A percentile compares a stretch with the other conserved stretches of the same genome.
Evolutionary conservation across 2,888 invertebrate genomes (phyloP).

Genomic region (Chrysomela aeneicollis): DNA sequence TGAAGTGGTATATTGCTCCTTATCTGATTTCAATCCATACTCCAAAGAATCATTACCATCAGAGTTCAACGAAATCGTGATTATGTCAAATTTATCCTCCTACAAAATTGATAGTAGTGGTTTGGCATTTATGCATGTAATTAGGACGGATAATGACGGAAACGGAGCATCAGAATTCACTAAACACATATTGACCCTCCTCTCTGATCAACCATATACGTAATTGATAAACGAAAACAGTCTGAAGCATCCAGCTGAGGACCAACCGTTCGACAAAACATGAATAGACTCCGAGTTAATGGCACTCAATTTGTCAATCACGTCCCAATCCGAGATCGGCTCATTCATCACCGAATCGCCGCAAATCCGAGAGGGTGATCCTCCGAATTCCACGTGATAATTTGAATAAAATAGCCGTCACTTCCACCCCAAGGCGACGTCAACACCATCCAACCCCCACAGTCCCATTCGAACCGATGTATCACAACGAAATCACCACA

Average conservation of each 20-base stretch:
- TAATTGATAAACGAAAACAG: too few relatives aligned
- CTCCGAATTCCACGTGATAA: background rate
- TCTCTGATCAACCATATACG: too few relatives aligned
- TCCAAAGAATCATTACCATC: too few relatives aligned
- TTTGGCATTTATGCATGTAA: too few relatives aligned
- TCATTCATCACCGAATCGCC: background rate
- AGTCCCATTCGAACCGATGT: constrained; percentile 39
- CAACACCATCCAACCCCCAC: constrained; percentile 27
- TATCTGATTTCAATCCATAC: constrained; percentile 8
- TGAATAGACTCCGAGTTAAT: background rate
- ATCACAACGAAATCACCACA: constrained; percentile 47
- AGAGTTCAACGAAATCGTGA: too few relatives aligned
- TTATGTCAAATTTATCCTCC: too few relatives aligned
- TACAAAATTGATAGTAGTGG: too few relatives aligned
- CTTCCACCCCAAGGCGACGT: background rate
- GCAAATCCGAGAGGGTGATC: background rate
- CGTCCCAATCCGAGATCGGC: background rate
- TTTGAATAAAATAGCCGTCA: background rate
- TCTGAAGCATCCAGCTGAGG: background rate
- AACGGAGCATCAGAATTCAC: too few relatives aligned
- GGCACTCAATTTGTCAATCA: background rate
- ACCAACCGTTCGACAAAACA: background rate
- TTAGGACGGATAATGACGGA: too few relatives aligned
- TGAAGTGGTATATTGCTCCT: constrained; percentile 1
- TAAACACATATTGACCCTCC: too few relatives aligned